A percentile compares a stretch with the other conserved stretches of the same genome.
phyloP scores from a whole-genome alignment of 37 sponge, comb jelly and placozoan genomes.

The Agelas oroides region DNA sequence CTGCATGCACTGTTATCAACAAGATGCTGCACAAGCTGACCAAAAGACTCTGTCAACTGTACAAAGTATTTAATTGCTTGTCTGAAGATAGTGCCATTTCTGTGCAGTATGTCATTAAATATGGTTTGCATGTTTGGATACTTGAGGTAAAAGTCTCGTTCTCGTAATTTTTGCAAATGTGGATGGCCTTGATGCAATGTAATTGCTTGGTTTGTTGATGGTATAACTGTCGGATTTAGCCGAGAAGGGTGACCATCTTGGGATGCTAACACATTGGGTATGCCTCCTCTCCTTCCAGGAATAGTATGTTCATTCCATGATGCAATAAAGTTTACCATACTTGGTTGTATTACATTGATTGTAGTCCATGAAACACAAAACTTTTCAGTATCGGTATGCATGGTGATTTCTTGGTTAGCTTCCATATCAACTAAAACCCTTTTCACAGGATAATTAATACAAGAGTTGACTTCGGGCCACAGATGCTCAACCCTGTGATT shows the following conservation, averaged over 20 bases:
- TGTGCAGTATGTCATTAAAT: neutral
- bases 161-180: neutral
- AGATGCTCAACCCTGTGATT: conserved; percentile 31
- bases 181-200: neutral
- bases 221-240: neutral
- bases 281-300: conserved; percentile 10
- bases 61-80: conserved; percentile 5
- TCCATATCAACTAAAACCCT: conserved; percentile 13
- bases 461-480: conserved; percentile 47
- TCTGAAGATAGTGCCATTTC: conserved; percentile 7
- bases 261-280: conserved; percentile 15
- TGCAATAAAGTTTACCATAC: neutral
- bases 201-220: conserved; percentile 4
- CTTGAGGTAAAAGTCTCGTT: conserved; percentile 12
- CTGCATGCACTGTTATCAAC: no score
- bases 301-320: conserved; percentile 53
- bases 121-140: conserved; percentile 15
- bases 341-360: neutral
- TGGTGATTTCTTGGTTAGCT: neutral
- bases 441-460: conserved; percentile 47
- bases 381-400: conserved; percentile 12
- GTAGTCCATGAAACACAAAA: conserved; percentile 48
- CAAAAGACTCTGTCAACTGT: no score
- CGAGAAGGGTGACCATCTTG: neutral
- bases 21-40: no score